Evolutionary conservation across 1,140 invertebrate species (phyloP), one percentile per base, ranked within the genome.

Genomic region (Geopemphigus sp.): DNA sequence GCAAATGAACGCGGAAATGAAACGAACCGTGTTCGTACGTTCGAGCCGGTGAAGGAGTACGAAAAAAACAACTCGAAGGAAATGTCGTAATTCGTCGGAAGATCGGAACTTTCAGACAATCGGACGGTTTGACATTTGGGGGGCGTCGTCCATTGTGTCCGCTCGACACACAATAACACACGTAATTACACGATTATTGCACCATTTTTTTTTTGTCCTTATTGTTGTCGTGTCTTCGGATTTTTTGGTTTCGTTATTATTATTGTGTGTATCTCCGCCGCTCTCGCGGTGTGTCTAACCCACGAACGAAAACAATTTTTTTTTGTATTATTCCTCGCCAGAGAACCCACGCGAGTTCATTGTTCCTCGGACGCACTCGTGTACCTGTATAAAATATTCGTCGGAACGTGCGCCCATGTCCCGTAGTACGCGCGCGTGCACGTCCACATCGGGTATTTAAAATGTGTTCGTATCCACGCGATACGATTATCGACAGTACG

Each of bases 171-270:
- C 73, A 57, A 57, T 24, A 63, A 61, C 22, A 54, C 24, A 78
- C 39, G 59, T 78, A 78, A 78, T 78, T 78, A 78, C 74, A 78
- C 74, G 74, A 78, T 78, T 76, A 78, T 78, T 78, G 74, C 74
- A 78, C 74, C 74, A 50, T 63, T 78, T 78, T 47, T 24, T 26
- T 76, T 32, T 54, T 59, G 39, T 78, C 22, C 56, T 78, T 63
- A 61, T 78, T 78, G 73, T 76, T 76, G 73, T 78, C 39, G 73
- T 61, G 57, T 78, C 32, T 45, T 59, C 39, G 39, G 56, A 61
- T 78, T 78, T n/a, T n/a, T 78, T 50, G 57, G 61, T 78, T 61
- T 61, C 57, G 24, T 78, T 63, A 78, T 63, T 63, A 78, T 63
- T 78, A 76, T 74, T 78, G 47, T 72, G 53, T 53, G 17, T 53